These are phyloP conservation scores for Onychostruthus taczanowskii DNA, from an alignment of 2,113 vertebrate genomes.

Conservation along the genomic window DNA sequence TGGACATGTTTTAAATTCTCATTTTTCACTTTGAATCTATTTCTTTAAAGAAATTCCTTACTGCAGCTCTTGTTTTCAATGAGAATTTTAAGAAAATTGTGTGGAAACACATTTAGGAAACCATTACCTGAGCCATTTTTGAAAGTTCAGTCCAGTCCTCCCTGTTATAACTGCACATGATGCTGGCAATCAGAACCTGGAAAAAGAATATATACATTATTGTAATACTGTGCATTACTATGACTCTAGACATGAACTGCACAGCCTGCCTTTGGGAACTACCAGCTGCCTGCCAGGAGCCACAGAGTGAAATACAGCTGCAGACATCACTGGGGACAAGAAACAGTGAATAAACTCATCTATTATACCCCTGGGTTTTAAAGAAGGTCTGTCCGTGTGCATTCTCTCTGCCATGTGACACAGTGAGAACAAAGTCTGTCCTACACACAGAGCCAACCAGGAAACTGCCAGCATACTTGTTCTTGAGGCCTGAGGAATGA, in stretches of 20 bases:
- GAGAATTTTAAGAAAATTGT: neutral
- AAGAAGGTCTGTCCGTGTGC: neutral
- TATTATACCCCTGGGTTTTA: neutral
- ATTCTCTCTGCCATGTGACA: fast-evolving
- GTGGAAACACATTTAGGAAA: constrained; percentile 31
- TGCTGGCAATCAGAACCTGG: constrained; percentile 89
- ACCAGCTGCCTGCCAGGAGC: neutral
- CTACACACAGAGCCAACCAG: neutral
- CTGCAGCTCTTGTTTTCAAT: constrained; percentile 38
- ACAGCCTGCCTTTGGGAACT: neutral
- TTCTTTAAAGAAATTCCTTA: constrained; percentile 30
- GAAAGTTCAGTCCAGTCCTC: constrained; percentile 86
- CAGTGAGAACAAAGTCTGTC: neutral
- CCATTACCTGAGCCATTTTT: constrained; percentile 87
- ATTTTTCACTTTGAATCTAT: constrained; percentile 50
- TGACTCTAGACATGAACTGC: neutral
- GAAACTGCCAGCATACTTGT: neutral
- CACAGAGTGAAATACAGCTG: neutral
- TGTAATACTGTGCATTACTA: neutral
- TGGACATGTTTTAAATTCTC: constrained; percentile 49
- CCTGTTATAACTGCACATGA: constrained; percentile 89
- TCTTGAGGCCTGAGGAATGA: neutral
- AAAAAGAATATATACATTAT: neutral
- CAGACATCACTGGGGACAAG: neutral
- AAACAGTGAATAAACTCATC: neutral